phyloP scores from a whole-genome alignment of 2,113 vertebrate species.

The Otolemur garnettii region DNA sequence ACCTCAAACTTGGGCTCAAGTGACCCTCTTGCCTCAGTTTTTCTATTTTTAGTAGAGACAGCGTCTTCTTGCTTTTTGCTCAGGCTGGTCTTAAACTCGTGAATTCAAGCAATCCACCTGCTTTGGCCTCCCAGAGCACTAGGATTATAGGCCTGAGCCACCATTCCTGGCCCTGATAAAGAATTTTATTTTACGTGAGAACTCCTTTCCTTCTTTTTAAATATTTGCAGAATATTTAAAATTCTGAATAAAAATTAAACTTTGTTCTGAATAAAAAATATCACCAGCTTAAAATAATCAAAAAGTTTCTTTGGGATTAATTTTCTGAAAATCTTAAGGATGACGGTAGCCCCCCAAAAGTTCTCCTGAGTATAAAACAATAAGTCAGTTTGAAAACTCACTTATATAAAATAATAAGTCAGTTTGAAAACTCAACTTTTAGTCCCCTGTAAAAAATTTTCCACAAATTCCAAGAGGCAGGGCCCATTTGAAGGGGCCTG shows the following conservation, averaged over 20 bases:
- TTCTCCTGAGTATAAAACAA: not conserved
- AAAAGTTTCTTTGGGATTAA: not conserved
- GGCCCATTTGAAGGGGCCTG: not conserved
- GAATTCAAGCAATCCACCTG: no score
- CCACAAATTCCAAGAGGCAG: not conserved
- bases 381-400: not conserved
- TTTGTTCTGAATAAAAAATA: no score
- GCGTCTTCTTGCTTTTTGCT: no score
- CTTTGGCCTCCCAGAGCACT: no score
- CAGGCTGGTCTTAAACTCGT: no score
- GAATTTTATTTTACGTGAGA: not conserved
- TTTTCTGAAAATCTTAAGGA: not conserved
- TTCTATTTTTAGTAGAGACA: no score
- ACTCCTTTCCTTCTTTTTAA: not conserved
- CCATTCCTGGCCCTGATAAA: no score
- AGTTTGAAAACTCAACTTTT: not conserved
- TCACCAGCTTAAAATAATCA: not conserved
- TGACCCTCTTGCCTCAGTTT: no score
- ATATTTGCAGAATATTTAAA: not conserved
- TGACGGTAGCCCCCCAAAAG: not conserved
- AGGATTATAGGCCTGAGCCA: no score
- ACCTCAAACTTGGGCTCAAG: no score
- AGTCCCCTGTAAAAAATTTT: rapidly evolving
- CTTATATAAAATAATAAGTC: not conserved
- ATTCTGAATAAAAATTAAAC: not conserved